phyloP scores from a whole-genome alignment of 2,888 invertebrate species.

The Phorcus lineatus region DNA sequence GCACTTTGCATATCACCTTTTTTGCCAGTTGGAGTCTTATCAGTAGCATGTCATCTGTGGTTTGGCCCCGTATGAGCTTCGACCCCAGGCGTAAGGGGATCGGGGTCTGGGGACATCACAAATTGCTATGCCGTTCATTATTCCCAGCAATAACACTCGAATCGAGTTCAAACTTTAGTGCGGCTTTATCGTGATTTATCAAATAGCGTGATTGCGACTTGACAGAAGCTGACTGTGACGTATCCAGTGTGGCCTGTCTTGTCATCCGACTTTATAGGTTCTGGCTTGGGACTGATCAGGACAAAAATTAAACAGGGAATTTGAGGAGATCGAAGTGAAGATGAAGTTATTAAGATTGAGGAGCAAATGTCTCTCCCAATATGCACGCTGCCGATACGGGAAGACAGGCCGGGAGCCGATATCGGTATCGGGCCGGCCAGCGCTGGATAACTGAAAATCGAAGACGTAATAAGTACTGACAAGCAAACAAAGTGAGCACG shows the following conservation, averaged over 20 bases:
- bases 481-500: background rate
- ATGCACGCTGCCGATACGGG: background rate
- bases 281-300: slow-evolving; percentile 12
- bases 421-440: background rate
- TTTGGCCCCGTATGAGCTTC: background rate
- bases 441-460: slow-evolving; percentile 14
- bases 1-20: slow-evolving; percentile 18
- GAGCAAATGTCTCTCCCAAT: slow-evolving; percentile 18
- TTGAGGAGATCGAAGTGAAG: slow-evolving; percentile 24
- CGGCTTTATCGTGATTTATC: slow-evolving; percentile 18
- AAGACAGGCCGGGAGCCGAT: background rate
- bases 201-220: slow-evolving; percentile 14
- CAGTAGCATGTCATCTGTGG: slow-evolving; percentile 17
- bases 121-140: slow-evolving; percentile 19
- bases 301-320: slow-evolving; percentile 25
- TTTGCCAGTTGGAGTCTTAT: background rate
- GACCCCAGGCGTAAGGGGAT: background rate
- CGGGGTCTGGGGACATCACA: background rate
- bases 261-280: slow-evolving; percentile 14
- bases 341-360: slow-evolving; percentile 23
- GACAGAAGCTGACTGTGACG: background rate
- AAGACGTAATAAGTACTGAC: slow-evolving; percentile 10
- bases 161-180: slow-evolving; percentile 20
- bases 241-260: background rate
- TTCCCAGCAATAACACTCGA: slow-evolving; percentile 22